phyloP scores from a whole-genome alignment of 2,797 vertebrate genomes.

The Pristis pectinata region DNA sequence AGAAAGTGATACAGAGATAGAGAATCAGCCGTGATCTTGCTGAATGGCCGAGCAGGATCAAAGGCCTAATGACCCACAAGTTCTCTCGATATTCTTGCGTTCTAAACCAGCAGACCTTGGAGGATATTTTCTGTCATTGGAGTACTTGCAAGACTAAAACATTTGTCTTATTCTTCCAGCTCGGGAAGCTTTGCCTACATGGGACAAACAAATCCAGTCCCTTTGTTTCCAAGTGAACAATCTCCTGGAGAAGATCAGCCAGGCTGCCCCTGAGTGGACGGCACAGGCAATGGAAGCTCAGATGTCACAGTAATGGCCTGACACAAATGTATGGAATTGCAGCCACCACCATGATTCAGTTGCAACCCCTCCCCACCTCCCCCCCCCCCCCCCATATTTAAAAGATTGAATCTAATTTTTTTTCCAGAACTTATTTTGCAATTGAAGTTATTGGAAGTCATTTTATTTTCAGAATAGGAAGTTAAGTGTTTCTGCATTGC shows the following conservation, averaged over 20 bases:
- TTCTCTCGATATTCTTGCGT: too few relatives aligned
- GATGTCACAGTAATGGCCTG: slow-evolving; percentile 78
- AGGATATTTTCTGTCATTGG: neutral
- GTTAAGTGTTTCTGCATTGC: neutral
- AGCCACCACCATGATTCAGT: neutral
- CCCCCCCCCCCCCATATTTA: neutral
- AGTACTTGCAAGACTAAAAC: neutral
- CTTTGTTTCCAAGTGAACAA: slow-evolving; percentile 99
- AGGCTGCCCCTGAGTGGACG: slow-evolving; percentile 90
- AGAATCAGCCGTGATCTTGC: neutral
- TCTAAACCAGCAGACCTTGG: too few relatives aligned
- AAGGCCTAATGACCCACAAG: neutral
- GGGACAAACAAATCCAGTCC: slow-evolving; percentile 98
- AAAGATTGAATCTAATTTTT: slow-evolving; percentile 18
- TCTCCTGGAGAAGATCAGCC: slow-evolving; percentile 90
- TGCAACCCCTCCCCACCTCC: too few relatives aligned
- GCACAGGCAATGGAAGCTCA: slow-evolving; percentile 91
- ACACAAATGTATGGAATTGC: slow-evolving; percentile 12
- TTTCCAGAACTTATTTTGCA: slow-evolving; percentile 29
- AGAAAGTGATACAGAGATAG: neutral
- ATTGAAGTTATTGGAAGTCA: neutral
- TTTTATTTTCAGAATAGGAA: neutral
- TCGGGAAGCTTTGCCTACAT: slow-evolving; percentile 89
- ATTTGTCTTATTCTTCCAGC: slow-evolving; percentile 55
- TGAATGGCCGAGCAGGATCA: neutral